phyloP scores from a whole-genome alignment of 2,797 vertebrate species.

The Lemur catta region DNA sequence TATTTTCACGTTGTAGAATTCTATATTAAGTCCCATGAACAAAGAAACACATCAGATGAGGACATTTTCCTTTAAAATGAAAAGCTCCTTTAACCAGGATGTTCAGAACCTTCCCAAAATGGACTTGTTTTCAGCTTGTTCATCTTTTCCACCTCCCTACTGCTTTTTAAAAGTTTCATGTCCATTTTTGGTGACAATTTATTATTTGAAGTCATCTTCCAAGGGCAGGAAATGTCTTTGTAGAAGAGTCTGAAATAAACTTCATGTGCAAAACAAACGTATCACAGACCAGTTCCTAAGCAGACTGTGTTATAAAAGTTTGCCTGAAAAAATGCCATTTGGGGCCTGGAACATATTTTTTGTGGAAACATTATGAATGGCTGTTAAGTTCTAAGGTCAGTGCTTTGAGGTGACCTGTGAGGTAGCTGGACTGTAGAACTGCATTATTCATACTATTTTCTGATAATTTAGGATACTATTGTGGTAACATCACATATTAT shows the following conservation, averaged over 20 bases:
- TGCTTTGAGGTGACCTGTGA: background rate
- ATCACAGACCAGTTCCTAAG: slow-evolving; percentile 47
- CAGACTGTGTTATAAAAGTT: slow-evolving; percentile 44
- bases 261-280: slow-evolving; percentile 63
- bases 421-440: background rate
- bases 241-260: slow-evolving; percentile 59
- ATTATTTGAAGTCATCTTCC: slow-evolving; percentile 64
- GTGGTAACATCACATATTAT: background rate
- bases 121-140: slow-evolving; percentile 63
- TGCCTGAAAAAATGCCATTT: slow-evolving; percentile 59
- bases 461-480: background rate
- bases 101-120: slow-evolving; percentile 52
- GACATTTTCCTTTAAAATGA: slow-evolving; percentile 63
- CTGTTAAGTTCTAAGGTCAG: slow-evolving; percentile 37
- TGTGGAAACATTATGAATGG: slow-evolving; percentile 41
- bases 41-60: slow-evolving; percentile 58
- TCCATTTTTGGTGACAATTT: slow-evolving; percentile 75
- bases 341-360: slow-evolving; percentile 48
- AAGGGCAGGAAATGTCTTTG: slow-evolving; percentile 59
- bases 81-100: slow-evolving; percentile 50
- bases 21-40: slow-evolving; percentile 39
- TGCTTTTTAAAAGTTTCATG: slow-evolving; percentile 53
- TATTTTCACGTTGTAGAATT: slow-evolving; percentile 41
- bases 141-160: slow-evolving; percentile 44
- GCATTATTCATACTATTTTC: background rate